Evolutionary conservation across 1,140 invertebrate species (phyloP).

Genomic region (Atopsyche davidsoni): DNA sequence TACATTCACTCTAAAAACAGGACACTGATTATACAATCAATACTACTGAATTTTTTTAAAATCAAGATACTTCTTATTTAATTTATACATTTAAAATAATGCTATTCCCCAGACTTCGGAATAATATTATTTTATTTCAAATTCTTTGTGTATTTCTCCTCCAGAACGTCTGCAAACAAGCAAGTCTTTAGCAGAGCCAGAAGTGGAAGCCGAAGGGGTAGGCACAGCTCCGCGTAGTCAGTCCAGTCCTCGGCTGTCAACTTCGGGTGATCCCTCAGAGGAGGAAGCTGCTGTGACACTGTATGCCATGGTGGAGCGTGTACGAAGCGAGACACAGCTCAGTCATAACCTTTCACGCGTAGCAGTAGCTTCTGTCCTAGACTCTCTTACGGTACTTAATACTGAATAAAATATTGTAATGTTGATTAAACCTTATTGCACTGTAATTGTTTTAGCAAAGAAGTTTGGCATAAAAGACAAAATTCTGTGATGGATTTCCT

Average conservation of each 20-base stretch:
- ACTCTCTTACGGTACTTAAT: constrained; percentile 50
- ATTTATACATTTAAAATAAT: too few species aligned
- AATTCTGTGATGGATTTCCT: too few species aligned
- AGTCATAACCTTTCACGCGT: constrained; percentile 82
- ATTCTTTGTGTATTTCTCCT: too few species aligned
- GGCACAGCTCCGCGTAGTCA: constrained; percentile 38
- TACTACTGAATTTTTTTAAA: too few species aligned
- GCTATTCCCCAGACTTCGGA: too few species aligned
- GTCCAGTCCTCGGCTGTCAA: constrained; percentile 34
- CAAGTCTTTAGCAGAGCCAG: constrained; percentile 37
- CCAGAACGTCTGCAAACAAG: constrained; percentile 16
- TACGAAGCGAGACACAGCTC: constrained; percentile 75
- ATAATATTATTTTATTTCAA: too few species aligned
- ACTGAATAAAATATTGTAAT: constrained; percentile 35
- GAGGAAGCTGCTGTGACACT: constrained; percentile 45
- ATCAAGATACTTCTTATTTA: too few species aligned
- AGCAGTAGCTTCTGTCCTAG: constrained; percentile 72
- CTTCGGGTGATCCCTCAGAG: constrained; percentile 41
- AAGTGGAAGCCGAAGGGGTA: constrained; percentile 33
- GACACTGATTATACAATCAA: too few species aligned
- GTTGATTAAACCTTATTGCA: constrained; percentile 2
- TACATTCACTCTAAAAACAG: too few species aligned
- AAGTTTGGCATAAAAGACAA: too few species aligned
- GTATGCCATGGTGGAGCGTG: constrained; percentile 68
- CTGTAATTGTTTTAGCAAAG: too few species aligned